Evolutionary conservation across 2,113 vertebrate species (phyloP).

Genomic region (Philantomba maxwellii): DNA sequence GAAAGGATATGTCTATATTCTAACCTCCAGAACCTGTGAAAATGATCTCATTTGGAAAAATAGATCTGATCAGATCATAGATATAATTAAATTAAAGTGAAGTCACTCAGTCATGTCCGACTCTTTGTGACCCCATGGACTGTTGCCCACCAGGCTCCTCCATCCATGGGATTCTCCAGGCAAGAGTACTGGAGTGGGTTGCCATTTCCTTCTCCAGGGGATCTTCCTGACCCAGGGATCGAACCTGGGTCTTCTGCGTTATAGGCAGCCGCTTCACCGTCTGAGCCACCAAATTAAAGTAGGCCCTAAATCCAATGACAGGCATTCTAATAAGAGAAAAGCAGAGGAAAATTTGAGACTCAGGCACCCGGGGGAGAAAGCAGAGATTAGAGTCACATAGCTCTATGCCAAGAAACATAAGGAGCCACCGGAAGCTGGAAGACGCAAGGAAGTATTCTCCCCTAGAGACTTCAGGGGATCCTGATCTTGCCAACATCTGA

Average conservation of each 20-base stretch:
- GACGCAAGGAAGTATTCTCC: neutral
- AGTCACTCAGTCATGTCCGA: fast-evolving
- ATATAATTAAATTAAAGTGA: neutral
- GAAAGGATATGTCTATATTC: neutral
- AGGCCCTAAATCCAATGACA: neutral
- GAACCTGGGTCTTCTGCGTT: fast-evolving
- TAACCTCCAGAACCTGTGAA: neutral
- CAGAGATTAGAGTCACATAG: neutral
- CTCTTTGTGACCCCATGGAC: too few relatives aligned
- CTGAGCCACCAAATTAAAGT: neutral
- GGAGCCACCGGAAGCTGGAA: neutral
- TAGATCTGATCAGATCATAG: neutral
- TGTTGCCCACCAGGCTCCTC: too few relatives aligned
- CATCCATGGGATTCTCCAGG: too few relatives aligned
- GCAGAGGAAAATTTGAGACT: neutral
- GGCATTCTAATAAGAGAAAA: neutral
- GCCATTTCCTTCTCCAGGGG: too few relatives aligned
- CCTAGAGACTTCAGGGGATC: neutral
- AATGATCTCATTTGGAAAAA: neutral
- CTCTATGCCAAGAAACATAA: neutral
- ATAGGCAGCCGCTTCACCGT: too few relatives aligned
- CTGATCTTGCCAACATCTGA: neutral
- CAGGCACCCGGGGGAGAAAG: neutral
- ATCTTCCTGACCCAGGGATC: too few relatives aligned
- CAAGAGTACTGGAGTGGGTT: too few relatives aligned